phyloP scores from a whole-genome alignment of 2,797 vertebrate genomes.

The Cryptoprocta ferox region DNA sequence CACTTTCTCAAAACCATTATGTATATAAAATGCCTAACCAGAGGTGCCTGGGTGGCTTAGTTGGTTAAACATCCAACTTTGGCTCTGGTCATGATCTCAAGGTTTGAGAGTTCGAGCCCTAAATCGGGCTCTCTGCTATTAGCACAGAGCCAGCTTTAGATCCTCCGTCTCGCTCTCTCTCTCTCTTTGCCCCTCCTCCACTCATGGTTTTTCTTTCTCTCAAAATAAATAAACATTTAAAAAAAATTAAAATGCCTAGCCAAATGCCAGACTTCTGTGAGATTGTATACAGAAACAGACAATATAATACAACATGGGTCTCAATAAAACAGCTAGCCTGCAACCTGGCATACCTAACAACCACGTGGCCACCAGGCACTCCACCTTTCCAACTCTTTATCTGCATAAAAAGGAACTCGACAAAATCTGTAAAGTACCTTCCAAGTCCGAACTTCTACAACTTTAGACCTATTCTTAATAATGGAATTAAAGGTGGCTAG shows the following conservation, averaged over 20 bases:
- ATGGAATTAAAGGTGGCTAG: neutral
- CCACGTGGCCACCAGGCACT: neutral
- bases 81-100: no score
- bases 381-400: neutral
- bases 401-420: neutral
- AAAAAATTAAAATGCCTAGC: neutral
- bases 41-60: no score
- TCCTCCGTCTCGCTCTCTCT: no score
- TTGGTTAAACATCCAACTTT: no score
- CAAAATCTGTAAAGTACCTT: neutral
- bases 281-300: neutral
- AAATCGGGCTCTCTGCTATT: no score
- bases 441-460: neutral
- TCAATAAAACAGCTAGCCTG: neutral
- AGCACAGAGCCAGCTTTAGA: no score
- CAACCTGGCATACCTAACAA: neutral
- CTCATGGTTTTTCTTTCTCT: no score
- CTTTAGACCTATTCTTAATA: neutral
- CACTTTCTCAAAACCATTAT: neutral
- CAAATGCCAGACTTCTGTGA: neutral
- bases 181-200: no score
- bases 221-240: no score
- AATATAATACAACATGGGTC: fast-evolving
- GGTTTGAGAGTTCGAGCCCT: no score
- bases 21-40: neutral